phyloP scores from a whole-genome alignment of 2,888 invertebrate genomes.

The Caenorhabditis zanzibari region DNA sequence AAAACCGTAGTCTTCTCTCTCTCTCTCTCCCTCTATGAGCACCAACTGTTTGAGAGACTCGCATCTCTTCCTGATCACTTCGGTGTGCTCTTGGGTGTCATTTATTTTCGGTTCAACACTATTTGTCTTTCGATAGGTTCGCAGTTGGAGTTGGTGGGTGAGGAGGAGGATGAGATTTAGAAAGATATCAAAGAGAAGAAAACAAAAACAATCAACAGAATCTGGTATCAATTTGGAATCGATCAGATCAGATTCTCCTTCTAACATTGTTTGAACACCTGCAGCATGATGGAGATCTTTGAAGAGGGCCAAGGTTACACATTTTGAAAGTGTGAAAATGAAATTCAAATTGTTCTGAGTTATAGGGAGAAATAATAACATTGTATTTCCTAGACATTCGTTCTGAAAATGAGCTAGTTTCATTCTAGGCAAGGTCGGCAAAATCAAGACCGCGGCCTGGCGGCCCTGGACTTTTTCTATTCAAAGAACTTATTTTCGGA shows the following conservation, averaged over 20 bases:
- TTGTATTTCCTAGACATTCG: no score
- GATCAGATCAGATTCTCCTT: not conserved
- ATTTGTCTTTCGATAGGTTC: slow-evolving; percentile 63
- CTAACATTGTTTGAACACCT: slow-evolving; percentile 29
- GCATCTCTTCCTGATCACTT: slow-evolving; percentile 56
- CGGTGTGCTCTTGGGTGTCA: slow-evolving; percentile 63
- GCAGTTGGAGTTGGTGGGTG: not conserved
- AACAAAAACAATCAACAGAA: slow-evolving; percentile 6
- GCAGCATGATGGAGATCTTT: not conserved
- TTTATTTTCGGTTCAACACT: slow-evolving; percentile 64
- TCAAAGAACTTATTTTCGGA: no score
- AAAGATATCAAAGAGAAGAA: not conserved
- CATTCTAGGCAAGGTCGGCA: no score
- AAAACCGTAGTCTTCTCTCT: slow-evolving; percentile 47
- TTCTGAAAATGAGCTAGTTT: no score
- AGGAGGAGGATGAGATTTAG: slow-evolving; percentile 4
- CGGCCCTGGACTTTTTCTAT: no score
- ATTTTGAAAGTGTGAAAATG: not conserved
- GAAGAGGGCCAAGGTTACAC: slow-evolving; percentile 13
- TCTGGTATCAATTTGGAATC: slow-evolving; percentile 15
- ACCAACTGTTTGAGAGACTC: slow-evolving; percentile 42
- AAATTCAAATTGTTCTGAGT: not conserved
- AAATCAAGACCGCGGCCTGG: no score
- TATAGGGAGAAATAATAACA: no score
- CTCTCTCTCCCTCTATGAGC: slow-evolving; percentile 14